These are phyloP conservation scores for Drosophila tani DNA, from an alignment of 1,140 invertebrate species.

Conservation along the genomic window DNA sequence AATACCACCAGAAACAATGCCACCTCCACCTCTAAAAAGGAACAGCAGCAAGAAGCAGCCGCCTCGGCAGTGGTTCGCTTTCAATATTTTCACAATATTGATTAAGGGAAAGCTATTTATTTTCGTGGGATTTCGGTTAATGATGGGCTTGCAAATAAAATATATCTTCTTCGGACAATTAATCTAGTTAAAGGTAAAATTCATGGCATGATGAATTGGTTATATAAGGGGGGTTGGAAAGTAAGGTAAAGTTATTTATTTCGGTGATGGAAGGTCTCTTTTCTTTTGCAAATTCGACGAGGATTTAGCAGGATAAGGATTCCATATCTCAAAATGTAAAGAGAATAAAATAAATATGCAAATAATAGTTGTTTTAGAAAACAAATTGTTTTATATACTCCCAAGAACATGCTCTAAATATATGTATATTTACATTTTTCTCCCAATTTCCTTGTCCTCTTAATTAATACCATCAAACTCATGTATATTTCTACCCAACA, in stretches of 20 bases:
- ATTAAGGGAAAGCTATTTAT: slow-evolving; percentile 16
- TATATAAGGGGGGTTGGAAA: not conserved
- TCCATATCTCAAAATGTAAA: no score
- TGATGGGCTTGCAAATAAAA: not conserved
- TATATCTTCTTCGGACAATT: slow-evolving; percentile 3
- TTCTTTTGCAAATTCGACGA: no score
- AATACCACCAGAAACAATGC: slow-evolving; percentile 7
- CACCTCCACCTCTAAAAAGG: slow-evolving; percentile 31
- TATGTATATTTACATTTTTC: no score
- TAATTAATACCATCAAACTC: not conserved
- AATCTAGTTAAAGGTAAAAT: not conserved
- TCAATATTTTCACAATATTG: not conserved
- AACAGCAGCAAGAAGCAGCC: slow-evolving; percentile 36
- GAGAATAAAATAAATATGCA: no score
- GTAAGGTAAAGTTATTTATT: not conserved
- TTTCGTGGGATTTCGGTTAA: not conserved
- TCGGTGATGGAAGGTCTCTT: not conserved
- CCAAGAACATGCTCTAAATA: no score
- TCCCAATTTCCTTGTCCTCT: no score
- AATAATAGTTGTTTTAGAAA: no score
- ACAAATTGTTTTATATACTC: no score
- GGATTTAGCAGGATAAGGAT: not conserved
- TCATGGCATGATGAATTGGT: not conserved
- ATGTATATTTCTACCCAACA: not conserved
- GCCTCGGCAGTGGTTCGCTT: slow-evolving; percentile 14